Conservation (phyloP, 2,113 vertebrate species). For the Sisor rabdophorus region DNA sequence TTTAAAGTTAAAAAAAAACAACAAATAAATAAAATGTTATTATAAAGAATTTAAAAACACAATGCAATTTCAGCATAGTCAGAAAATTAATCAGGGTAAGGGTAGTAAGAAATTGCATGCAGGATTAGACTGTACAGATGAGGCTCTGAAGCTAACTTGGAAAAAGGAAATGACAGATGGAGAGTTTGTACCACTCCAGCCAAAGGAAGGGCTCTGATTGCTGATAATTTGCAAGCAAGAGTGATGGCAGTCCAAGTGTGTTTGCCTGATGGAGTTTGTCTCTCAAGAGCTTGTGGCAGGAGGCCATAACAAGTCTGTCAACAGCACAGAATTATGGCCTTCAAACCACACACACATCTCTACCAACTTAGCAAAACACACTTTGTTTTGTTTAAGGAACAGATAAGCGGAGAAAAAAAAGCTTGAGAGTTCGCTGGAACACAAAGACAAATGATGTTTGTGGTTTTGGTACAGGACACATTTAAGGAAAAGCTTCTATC, state of each 20-base stretch:
- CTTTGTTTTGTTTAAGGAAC: constrained; percentile 25
- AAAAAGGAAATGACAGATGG: constrained; percentile 16
- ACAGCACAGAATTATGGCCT: constrained; percentile 13
- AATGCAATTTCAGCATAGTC: too few species aligned
- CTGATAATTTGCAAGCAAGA: constrained; percentile 25
- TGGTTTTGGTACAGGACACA: constrained; percentile 15
- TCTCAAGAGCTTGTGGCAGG: constrained; percentile 27
- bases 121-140: background rate
- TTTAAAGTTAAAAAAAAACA: background rate
- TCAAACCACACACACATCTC: background rate
- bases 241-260: constrained; percentile 18
- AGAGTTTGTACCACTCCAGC: background rate
- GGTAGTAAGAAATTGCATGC: background rate
- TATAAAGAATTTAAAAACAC: too few species aligned
- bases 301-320: constrained; percentile 35
- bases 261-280: constrained; percentile 34
- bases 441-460: constrained; percentile 37
- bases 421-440: constrained; percentile 14
- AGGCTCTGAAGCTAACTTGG: background rate
- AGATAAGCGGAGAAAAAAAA: background rate
- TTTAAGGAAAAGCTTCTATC: constrained; percentile 13
- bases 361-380: constrained; percentile 14
- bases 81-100: too few species aligned
- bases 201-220: background rate
- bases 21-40: background rate